Conservation (phyloP, 2,888 invertebrate species). For the Mamestra brassicae region DNA sequence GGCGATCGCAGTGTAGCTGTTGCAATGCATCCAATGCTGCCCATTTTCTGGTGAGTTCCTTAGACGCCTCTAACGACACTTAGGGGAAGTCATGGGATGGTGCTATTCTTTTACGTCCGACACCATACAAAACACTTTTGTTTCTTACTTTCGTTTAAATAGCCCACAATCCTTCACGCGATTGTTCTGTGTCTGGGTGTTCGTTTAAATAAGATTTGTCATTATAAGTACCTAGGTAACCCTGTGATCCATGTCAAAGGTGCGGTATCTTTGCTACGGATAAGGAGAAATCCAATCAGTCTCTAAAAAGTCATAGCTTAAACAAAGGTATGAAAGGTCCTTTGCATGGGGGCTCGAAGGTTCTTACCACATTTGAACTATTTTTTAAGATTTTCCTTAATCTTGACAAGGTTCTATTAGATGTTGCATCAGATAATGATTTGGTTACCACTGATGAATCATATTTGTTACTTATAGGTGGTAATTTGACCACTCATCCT, state of each 20-base stretch:
- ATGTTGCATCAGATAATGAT: slow-evolving; percentile 2
- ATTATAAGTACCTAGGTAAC: neutral
- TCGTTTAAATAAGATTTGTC: neutral
- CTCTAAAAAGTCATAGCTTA: neutral
- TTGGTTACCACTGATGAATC: slow-evolving; percentile 26
- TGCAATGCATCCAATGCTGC: too few relatives aligned
- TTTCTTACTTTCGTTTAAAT: neutral
- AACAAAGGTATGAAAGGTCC: slow-evolving; percentile 1
- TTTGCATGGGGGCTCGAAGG: slow-evolving; percentile 10
- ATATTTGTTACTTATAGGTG: neutral
- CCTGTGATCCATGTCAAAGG: neutral
- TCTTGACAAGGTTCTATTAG: slow-evolving; percentile 2
- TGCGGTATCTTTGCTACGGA: neutral
- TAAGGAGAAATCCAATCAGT: slow-evolving; percentile 6
- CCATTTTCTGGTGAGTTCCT: too few relatives aligned
- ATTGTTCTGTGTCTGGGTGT: too few relatives aligned
- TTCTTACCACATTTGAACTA: slow-evolving; percentile 2
- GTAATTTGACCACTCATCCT: neutral
- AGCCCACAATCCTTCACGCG: neutral
- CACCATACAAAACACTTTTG: too few relatives aligned
- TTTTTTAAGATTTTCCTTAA: slow-evolving; percentile 16
- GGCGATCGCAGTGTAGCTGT: too few relatives aligned
- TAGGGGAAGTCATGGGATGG: too few relatives aligned
- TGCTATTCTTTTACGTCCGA: too few relatives aligned
- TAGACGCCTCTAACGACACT: too few relatives aligned